These are phyloP conservation scores for Stigmatopora argus DNA, from an alignment of 2,113 vertebrate species.

Conservation along the genomic window DNA sequence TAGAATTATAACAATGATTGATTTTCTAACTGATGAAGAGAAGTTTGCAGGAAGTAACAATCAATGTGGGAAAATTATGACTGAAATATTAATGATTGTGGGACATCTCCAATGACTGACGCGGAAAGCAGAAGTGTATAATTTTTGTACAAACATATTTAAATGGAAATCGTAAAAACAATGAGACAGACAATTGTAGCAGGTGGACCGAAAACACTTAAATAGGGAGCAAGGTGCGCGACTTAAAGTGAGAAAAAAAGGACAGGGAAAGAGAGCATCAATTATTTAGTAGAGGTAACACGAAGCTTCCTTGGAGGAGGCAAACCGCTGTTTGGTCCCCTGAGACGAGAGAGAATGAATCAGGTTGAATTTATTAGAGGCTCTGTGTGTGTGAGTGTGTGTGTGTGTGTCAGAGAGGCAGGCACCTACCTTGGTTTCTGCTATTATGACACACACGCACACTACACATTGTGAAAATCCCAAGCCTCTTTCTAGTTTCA, in stretches of 20 bases:
- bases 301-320: slow-evolving; percentile 98
- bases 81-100: not conserved
- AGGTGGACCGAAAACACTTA: slow-evolving; percentile 41
- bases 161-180: slow-evolving; percentile 20
- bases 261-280: slow-evolving; percentile 82
- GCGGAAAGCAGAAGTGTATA: not conserved
- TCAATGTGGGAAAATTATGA: no score
- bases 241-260: slow-evolving; percentile 32
- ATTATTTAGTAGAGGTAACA: slow-evolving; percentile 99
- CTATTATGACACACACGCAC: slow-evolving; percentile 29
- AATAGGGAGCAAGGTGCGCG: slow-evolving; percentile 46
- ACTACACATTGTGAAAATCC: slow-evolving; percentile 52
- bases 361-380: slow-evolving; percentile 94
- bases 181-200: slow-evolving; percentile 19
- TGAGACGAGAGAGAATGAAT: slow-evolving; percentile 99
- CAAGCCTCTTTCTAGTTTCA: slow-evolving; percentile 70
- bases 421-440: slow-evolving; percentile 44
- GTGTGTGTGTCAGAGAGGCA: slow-evolving; percentile 41
- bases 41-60: no score
- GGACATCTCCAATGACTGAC: not conserved
- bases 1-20: no score
- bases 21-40: no score
- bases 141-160: not conserved
- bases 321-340: slow-evolving; percentile 90
- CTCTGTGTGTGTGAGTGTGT: slow-evolving; percentile 20